Base-by-base conservation (phyloP, 2,797 vertebrate species). In the Toxotes lorentzi region DNA sequence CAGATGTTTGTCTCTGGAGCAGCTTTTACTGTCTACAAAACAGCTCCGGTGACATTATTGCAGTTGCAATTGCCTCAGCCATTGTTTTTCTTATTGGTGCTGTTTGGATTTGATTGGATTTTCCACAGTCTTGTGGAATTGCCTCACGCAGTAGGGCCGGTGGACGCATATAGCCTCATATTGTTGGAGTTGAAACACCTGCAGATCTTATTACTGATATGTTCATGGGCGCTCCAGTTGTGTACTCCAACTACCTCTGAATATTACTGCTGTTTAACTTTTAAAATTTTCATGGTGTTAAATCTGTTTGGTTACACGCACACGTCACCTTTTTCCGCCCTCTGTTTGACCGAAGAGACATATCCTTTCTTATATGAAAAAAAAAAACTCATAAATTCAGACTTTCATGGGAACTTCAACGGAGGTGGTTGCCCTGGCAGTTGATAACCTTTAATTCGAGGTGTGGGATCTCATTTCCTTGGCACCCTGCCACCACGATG, bases 1-100 rank as follows among this genome's bases (percentile, higher is more conserved):
- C 93, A 88, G 92, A 94, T 95, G 93, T 93, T 94, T 93, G 93
- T 95, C 91, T 94, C 91, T 86, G 76, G 89, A 91, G 91, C 90
- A 90, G 91, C 93, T 94, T 94, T 94, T 92, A 93, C 90, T 91
- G 89, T 93, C 92, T 94, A 85, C 88, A 84, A 86, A 84, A 88
- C 91, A 91, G 92, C 91, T 91, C 87, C 76, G 84, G 91, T 93
- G 92, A 91, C 90, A 92, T 93, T 92, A 94, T 92, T 91, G 89
- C 91, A 72, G 73, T 80, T 77, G 86, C 86, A 90, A 90, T 92
- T 88, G 89, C 88, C 82, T 86, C 76, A 69, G 85, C 84, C 88
- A 81, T 91, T 92, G 91, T 91, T 92, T 91, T 87, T 89, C 82
- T 91, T 93, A 92, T 92, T 90, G 92, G 89, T 79, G 84, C 86